phyloP scores from a whole-genome alignment of 2,113 vertebrate species.

The Brevimyrus niger region DNA sequence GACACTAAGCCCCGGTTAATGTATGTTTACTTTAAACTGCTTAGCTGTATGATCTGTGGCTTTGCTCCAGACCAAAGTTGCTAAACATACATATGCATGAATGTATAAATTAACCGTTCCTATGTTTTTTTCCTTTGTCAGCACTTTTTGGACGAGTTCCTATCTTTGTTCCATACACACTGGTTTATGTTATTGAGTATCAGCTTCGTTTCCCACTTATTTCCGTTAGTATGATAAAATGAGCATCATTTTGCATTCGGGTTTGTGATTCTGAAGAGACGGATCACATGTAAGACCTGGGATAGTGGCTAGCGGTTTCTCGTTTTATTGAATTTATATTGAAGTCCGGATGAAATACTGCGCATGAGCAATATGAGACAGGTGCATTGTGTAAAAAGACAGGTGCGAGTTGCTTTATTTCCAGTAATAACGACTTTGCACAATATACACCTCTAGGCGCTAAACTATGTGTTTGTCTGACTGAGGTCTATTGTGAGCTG shows the following conservation, averaged over 20 bases:
- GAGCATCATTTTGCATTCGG: background rate
- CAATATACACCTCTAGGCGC: conserved; percentile 41
- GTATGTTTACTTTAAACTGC: background rate
- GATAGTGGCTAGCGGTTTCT: background rate
- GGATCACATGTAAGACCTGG: background rate
- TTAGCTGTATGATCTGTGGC: background rate
- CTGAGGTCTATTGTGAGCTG: background rate
- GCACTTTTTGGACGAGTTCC: background rate
- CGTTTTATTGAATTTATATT: conserved; percentile 3
- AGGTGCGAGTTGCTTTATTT: conserved; percentile 57
- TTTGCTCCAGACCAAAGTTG: background rate
- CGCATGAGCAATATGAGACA: conserved; percentile 54
- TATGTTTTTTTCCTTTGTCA: background rate
- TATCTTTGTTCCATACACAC: conserved; percentile 1
- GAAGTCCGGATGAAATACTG: conserved; percentile 21
- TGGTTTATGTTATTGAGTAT: background rate
- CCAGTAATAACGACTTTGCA: conserved; percentile 45
- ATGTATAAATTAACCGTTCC: background rate
- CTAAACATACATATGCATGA: background rate
- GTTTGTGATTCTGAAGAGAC: background rate
- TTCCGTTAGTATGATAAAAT: background rate
- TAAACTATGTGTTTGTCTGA: conserved; percentile 32
- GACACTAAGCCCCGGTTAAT: background rate
- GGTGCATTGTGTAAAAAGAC: conserved; percentile 62
- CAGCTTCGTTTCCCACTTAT: background rate